Percentiles rank a stretch among this genome's conserved stretches.
phyloP scores from a whole-genome alignment of 2,888 invertebrate species.

The Chorisops tibialis region DNA sequence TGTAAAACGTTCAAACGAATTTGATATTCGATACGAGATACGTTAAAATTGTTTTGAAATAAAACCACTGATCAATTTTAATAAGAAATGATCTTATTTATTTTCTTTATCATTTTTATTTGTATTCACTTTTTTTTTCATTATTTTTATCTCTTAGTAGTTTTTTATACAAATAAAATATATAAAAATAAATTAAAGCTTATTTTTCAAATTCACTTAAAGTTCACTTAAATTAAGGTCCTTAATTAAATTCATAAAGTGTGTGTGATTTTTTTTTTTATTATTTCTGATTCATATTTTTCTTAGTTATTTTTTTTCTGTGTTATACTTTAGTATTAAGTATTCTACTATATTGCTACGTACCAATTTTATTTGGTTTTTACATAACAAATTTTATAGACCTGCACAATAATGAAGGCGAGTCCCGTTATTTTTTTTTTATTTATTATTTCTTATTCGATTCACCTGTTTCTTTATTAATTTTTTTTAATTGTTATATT shows the following conservation, averaged over 20 bases:
- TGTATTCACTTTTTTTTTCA: constrained; percentile 39
- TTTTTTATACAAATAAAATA: constrained; percentile 34
- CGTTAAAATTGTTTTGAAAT: constrained; percentile 29
- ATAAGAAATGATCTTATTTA: constrained; percentile 20
- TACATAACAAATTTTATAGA: too few relatives aligned
- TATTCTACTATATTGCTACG: not conserved
- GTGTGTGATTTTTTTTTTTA: constrained; percentile 26
- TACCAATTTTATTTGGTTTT: not conserved
- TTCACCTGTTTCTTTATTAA: not conserved
- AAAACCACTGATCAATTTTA: constrained; percentile 35
- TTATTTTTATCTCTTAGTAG: constrained; percentile 30
- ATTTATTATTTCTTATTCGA: constrained; percentile 9
- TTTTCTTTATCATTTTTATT: constrained; percentile 35
- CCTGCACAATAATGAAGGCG: not conserved
- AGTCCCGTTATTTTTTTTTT: constrained; percentile 4
- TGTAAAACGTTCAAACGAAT: too few relatives aligned
- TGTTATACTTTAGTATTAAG: constrained; percentile 9
- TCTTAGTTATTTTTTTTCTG: constrained; percentile 25
- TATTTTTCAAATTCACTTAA: constrained; percentile 24
- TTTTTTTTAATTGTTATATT: not conserved
- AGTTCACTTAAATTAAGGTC: not conserved
- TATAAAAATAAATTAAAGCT: constrained; percentile 35
- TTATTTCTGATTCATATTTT: constrained; percentile 15
- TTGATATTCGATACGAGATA: too few relatives aligned
- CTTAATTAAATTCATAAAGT: constrained; percentile 13